Evolutionary conservation across 1,140 invertebrate genomes (phyloP), one percentile per base, ranked within the genome.

Genomic region (Tyrophagus putrescentiae): DNA sequence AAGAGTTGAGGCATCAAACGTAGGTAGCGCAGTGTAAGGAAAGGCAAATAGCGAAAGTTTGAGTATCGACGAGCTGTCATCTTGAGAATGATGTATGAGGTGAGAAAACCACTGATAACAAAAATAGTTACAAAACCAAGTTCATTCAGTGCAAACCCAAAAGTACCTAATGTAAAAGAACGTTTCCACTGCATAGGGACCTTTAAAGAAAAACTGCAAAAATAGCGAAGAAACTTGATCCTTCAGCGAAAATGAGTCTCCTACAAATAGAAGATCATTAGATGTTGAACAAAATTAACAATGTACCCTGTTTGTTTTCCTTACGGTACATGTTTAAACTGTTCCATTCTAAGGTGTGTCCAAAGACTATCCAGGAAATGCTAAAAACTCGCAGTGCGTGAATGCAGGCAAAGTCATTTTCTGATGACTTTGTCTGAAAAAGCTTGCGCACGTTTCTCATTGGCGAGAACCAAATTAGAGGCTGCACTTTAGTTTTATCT

Each of bases 361-460:
- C 36, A 39, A 39, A 13, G 21, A 39, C 21, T 13, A 39, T 39
- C 36, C 36, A 39, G 13, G 21, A 13, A 39, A 70, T 91, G 81
- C 89, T 89, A 94, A 89, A 89, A 94, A 0, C 72, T 71, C 0
- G 80, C 82, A 1, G 81, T 77, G 3, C 75, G 67, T 39, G 36
- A 39, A 39, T 39, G 21, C 36, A 39, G 21, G 36, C 36, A 21
- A 39, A 21, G 21, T 39, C 36, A 21, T 39, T 21, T n/a, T 13
- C 36, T 21, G 36, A 13, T 39, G 36, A 13, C 21, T 39, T 39
- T 13, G 36, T 39, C 36, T 13, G 21, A 39, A 39, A 39, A 21
- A 39, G 13, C 21, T 39, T 39, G 13, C 36, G 36, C 13, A 21
- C 36, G 21, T 39, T 39, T 39, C 36, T 39, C 36, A 39, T 13